A percentile compares a stretch with the other conserved stretches of the same genome.
Evolutionary conservation across 2,888 invertebrate species (phyloP).

Genomic region (Serripes groenlandicus): DNA sequence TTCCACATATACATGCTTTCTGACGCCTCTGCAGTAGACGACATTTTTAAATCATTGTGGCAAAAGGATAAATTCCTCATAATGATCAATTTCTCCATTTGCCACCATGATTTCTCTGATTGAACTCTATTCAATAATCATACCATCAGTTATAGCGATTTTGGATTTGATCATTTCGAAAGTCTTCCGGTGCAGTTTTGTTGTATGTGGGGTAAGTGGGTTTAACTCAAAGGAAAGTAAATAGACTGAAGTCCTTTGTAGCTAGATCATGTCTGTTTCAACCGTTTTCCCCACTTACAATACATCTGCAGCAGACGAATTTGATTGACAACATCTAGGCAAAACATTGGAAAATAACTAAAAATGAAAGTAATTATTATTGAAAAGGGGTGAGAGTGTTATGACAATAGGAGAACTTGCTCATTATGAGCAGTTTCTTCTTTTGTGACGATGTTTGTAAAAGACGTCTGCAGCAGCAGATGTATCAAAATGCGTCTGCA

Average conservation of each 20-base stretch:
- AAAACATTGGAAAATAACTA: too few relatives aligned
- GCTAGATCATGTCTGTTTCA: too few relatives aligned
- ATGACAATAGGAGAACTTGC: background rate
- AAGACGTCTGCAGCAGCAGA: background rate
- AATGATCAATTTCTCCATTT: background rate
- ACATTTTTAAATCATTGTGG: background rate
- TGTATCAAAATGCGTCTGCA: background rate
- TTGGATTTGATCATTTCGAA: background rate
- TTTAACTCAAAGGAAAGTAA: background rate
- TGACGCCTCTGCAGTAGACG: background rate
- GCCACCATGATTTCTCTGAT: background rate
- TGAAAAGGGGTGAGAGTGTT: background rate
- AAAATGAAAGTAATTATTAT: too few relatives aligned
- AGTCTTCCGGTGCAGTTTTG: background rate
- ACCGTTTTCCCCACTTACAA: too few relatives aligned
- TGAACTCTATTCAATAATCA: background rate
- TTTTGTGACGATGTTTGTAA: background rate
- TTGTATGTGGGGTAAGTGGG: background rate
- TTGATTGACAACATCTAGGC: too few relatives aligned
- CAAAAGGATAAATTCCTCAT: background rate
- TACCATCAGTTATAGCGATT: background rate
- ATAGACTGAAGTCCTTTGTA: too few relatives aligned
- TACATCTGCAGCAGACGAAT: too few relatives aligned
- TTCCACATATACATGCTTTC: background rate
- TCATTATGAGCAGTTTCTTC: slow-evolving; percentile 3